Conservation (phyloP, 2,888 invertebrate genomes). For the Lochmaea capreae region DNA sequence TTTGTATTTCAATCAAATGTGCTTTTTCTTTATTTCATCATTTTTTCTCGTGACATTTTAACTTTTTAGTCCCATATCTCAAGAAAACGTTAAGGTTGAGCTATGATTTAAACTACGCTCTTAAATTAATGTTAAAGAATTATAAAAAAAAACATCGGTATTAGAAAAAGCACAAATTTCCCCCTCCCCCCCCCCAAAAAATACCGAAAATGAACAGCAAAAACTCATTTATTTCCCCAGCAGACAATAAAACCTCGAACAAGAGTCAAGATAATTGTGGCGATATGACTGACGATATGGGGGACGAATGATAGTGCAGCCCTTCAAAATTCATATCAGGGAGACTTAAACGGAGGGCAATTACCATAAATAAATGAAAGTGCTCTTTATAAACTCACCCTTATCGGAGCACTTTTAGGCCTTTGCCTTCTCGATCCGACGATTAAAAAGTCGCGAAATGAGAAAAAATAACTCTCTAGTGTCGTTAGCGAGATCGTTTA, state of each 20-base stretch:
- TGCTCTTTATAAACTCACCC: conserved; percentile 57
- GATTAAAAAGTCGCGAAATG: conserved; percentile 33
- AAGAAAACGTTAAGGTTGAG: no score
- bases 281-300: conserved; percentile 47
- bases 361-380: conserved; percentile 66
- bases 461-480: conserved; percentile 34
- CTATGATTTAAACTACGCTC: no score
- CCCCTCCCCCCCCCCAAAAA: no score
- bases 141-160: not conserved
- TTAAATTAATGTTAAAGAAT: not conserved
- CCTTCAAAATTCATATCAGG: conserved; percentile 46
- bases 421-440: conserved; percentile 40
- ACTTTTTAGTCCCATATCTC: no score
- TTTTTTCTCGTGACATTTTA: no score
- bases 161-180: not conserved
- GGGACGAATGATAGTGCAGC: conserved; percentile 23
- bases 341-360: conserved; percentile 56
- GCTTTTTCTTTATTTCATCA: no score
- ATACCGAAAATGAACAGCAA: not conserved
- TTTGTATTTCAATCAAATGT: no score
- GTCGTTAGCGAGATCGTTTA: conserved; percentile 26
- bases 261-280: conserved; percentile 41
- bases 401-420: conserved; percentile 36
- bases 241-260: conserved; percentile 22
- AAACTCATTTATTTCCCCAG: conserved; percentile 2